These are phyloP conservation scores for Gallinago jamesoni DNA, from an alignment of 2,113 vertebrate genomes.

Conservation along the genomic window DNA sequence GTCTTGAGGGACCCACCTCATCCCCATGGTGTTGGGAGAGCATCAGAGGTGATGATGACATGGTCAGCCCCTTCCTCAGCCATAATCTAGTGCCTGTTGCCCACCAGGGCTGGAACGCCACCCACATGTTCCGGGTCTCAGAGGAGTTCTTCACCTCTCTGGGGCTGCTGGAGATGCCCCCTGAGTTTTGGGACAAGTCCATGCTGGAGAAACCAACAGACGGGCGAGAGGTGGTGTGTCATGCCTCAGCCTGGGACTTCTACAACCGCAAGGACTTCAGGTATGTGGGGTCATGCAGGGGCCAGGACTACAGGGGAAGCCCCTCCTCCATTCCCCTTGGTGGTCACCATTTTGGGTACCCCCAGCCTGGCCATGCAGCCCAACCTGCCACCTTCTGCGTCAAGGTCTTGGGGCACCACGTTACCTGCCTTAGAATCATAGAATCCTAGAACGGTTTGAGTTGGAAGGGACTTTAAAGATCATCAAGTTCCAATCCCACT, in stretches of 20 bases:
- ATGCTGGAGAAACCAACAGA: constrained; percentile 91
- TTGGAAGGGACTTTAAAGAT: too few species aligned
- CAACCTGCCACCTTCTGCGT: not conserved
- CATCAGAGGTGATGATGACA: not conserved
- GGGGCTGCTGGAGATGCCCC: constrained; percentile 85
- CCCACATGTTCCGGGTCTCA: constrained; percentile 86
- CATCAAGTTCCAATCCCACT: too few species aligned
- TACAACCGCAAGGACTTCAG: constrained; percentile 97
- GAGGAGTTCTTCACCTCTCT: constrained; percentile 93
- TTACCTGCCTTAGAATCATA: not conserved
- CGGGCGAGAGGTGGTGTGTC: constrained; percentile 90
- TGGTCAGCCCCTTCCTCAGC: not conserved
- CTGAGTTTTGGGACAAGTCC: constrained; percentile 87
- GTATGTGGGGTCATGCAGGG: constrained; percentile 56
- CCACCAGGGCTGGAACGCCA: constrained; percentile 87
- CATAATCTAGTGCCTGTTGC: not conserved
- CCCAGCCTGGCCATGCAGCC: not conserved
- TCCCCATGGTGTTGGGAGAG: accelerated
- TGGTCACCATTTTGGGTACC: not conserved
- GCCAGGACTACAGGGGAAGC: not conserved
- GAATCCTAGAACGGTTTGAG: too few species aligned
- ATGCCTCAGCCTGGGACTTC: constrained; percentile 98
- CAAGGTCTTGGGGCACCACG: accelerated
- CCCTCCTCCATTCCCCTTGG: not conserved
- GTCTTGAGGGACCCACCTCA: not conserved